Percentiles rank a stretch among this genome's conserved stretches.
Conservation (phyloP, 2,888 invertebrate species). For the Rhingia rostrata region DNA sequence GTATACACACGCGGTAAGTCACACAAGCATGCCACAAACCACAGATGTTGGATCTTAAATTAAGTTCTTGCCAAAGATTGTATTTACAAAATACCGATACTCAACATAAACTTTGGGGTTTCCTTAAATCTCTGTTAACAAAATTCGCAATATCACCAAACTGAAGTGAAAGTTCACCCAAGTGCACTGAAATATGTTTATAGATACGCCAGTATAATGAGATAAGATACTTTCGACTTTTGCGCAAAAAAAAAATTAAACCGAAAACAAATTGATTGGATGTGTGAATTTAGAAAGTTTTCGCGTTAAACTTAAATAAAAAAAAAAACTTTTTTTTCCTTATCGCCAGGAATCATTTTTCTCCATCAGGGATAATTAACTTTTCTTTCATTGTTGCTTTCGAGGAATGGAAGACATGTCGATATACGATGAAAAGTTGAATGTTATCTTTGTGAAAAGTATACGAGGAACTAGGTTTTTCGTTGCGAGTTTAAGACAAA, state of each 20-base stretch:
- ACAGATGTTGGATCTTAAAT: neutral
- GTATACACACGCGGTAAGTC: neutral
- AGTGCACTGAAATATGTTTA: conserved; percentile 21
- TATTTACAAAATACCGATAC: neutral
- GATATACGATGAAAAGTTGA: conserved; percentile 27
- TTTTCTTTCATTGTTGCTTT: conserved; percentile 31
- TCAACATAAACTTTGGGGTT: neutral
- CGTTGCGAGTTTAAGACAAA: neutral
- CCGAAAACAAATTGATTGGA: conserved; percentile 23
- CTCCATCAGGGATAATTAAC: conserved; percentile 71
- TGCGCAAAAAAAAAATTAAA: neutral
- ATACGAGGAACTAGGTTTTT: conserved; percentile 20
- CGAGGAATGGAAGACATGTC: conserved; percentile 3
- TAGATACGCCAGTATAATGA: conserved; percentile 13
- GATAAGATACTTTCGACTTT: conserved; percentile 34
- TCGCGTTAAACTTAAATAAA: conserved; percentile 40
- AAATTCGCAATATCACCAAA: neutral
- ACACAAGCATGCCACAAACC: neutral
- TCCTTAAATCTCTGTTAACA: neutral
- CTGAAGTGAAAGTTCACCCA: neutral
- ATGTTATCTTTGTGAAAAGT: neutral
- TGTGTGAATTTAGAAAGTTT: conserved; percentile 57
- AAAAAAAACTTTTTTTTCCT: conserved; percentile 17
- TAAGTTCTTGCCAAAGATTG: neutral
- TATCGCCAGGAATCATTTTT: conserved; percentile 51